phyloP scores from a whole-genome alignment of 2,888 invertebrate genomes.

The Aspidiotus rigidus region DNA sequence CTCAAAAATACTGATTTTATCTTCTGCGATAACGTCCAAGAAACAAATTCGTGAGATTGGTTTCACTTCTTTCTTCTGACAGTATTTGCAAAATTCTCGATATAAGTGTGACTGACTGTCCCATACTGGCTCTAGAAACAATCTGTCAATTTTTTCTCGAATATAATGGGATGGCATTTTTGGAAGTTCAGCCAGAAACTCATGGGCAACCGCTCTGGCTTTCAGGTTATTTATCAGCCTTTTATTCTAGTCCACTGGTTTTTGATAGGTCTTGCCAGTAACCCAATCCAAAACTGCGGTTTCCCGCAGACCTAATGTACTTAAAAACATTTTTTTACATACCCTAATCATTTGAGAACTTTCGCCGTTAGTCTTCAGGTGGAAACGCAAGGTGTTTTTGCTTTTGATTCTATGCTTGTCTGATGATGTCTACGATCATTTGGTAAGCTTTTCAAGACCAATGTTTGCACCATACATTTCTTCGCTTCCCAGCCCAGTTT shows the following conservation, averaged over 20 bases:
- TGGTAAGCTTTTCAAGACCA: too few species aligned
- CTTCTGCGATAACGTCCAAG: background rate
- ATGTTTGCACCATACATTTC: too few species aligned
- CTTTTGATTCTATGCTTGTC: background rate
- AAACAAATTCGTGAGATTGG: background rate
- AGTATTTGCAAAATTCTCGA: background rate
- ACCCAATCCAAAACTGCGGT: background rate
- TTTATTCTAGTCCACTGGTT: background rate
- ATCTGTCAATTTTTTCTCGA: background rate
- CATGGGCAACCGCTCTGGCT: background rate
- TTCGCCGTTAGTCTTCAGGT: background rate
- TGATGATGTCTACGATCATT: background rate
- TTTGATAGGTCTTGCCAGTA: background rate
- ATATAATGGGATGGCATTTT: constrained; percentile 1
- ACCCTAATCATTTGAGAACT: background rate
- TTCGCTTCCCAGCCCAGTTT: too few species aligned
- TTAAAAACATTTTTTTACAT: constrained; percentile 2
- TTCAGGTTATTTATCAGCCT: background rate
- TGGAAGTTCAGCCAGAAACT: background rate
- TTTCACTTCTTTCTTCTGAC: background rate
- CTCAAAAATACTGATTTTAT: background rate
- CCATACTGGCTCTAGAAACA: background rate
- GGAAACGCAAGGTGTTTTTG: background rate
- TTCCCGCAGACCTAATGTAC: background rate
- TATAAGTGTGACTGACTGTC: background rate